Evolutionary conservation across 2,113 vertebrate genomes (phyloP), one percentile per base, ranked within the genome.

Genomic region (Vidua chalybeata): DNA sequence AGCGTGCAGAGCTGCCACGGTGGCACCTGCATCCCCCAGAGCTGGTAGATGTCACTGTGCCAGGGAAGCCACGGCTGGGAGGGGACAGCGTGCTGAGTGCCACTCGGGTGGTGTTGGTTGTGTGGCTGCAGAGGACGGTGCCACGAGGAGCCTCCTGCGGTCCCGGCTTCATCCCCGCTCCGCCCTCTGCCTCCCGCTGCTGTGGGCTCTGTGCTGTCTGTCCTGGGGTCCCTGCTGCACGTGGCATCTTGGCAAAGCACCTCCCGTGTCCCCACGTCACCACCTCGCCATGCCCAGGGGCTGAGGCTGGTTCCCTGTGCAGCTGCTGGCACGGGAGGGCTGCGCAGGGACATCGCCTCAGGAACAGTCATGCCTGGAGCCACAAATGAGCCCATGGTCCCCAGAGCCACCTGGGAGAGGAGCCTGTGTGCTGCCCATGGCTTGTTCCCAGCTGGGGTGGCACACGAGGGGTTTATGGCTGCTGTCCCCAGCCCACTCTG

Each of bases 391-490:
- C 23, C 41, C 39, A 4, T 9, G 1, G 2, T 46, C 15, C 46
- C 54, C 49, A 63, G 58, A 75, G 35, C n/a, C 59, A 90, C 41
- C 41, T 41, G 41, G 41, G 41, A 41, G 41, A 41, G 41, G 52
- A 23, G 10, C 20, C 19, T 26, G 35, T 0, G 0, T n/a, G 20
- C 15, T 3, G 2, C 39, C 58, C 1, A 0, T n/a, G 56, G 19
- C 27, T 8, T 43, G 37, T 56, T 75, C 64, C 41, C 9, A 48
- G 51, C 49, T 66, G 37, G 28, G 6, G 22, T 43, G 11, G 2
- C 54, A 2, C 27, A 4, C 69, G 31, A 66, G 37, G 33, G 21
- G 26, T 41, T 19, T 15, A 2, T 33, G 68, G 21, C n/a, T 3
- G 2, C n/a, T 39, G 31, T 69, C 51, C 48, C 49, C 49, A 35